These are phyloP conservation scores for Drosophila mulleri DNA, from an alignment of 2,888 invertebrate genomes.

Conservation along the genomic window DNA sequence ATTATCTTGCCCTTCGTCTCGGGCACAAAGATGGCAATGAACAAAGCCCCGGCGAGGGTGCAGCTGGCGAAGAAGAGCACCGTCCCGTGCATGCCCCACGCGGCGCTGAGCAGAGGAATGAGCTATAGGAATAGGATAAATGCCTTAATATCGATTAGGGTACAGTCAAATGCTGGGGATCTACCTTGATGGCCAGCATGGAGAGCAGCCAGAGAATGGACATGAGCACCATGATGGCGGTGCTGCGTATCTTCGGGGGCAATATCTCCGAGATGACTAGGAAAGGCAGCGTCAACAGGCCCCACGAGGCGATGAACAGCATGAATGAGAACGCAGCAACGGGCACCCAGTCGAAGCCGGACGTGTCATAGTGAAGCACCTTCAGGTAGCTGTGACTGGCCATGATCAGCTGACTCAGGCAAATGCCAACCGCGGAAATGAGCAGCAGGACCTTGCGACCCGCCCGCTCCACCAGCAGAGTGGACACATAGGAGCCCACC, in stretches of 20 bases:
- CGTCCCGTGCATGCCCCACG: slow-evolving; percentile 80
- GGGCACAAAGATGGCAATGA: slow-evolving; percentile 79
- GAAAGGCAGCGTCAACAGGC: slow-evolving; percentile 82
- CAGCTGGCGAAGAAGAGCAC: slow-evolving; percentile 79
- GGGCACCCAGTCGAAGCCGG: slow-evolving; percentile 80
- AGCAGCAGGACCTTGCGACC: slow-evolving; percentile 79
- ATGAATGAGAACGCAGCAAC: slow-evolving; percentile 83
- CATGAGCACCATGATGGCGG: slow-evolving; percentile 72
- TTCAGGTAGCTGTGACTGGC: slow-evolving; percentile 76
- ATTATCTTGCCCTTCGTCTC: slow-evolving; percentile 84
- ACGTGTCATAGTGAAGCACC: slow-evolving; percentile 61
- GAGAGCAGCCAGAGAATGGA: slow-evolving; percentile 68
- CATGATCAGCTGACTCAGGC: slow-evolving; percentile 76
- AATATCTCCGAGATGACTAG: slow-evolving; percentile 82
- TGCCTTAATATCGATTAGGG: background rate
- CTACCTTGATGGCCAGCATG: slow-evolving; percentile 69
- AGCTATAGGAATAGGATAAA: slow-evolving; percentile 56
- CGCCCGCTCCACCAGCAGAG: slow-evolving; percentile 82
- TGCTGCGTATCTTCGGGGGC: slow-evolving; percentile 80
- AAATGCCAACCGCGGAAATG: slow-evolving; percentile 80
- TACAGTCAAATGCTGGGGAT: background rate
- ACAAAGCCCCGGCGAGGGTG: slow-evolving; percentile 75
- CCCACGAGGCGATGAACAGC: slow-evolving; percentile 81
- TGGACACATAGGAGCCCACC: slow-evolving; percentile 81
- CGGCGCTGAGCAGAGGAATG: slow-evolving; percentile 69